phyloP scores from a whole-genome alignment of 30 jellyfish, hydroid and myxozoan genomes.

The Aurelia coerulea region DNA sequence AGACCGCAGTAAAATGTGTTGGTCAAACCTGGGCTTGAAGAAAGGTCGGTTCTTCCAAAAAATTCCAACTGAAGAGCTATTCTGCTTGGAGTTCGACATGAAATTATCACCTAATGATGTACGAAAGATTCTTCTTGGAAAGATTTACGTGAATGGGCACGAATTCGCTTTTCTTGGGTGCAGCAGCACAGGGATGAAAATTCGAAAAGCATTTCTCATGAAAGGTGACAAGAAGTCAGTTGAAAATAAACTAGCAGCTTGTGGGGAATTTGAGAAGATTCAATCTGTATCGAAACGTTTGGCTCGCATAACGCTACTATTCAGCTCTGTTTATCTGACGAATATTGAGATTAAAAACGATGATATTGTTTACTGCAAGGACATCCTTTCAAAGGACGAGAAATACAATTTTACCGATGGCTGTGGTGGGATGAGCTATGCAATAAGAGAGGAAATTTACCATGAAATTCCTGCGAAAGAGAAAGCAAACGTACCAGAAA shows the following conservation, averaged over 20 bases:
- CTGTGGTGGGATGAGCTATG: constrained; percentile 27
- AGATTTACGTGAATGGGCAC: constrained; percentile 15
- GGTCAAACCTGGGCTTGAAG: not conserved
- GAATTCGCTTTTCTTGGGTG: constrained; percentile 32
- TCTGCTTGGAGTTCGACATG: constrained; percentile 12
- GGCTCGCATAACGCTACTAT: constrained; percentile 41
- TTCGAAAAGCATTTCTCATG: constrained; percentile 21
- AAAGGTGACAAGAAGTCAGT: constrained; percentile 12
- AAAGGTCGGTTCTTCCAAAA: constrained; percentile 2
- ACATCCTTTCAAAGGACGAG: not conserved
- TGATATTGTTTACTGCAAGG: not conserved
- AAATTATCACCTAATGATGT: constrained; percentile 29
- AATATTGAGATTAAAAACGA: not conserved
- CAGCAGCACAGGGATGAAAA: constrained; percentile 21
- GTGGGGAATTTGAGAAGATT: constrained; percentile 32
- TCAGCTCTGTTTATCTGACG: constrained; percentile 34
- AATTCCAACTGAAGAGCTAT: not conserved
- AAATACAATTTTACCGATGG: constrained; percentile 39
- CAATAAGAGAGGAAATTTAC: not conserved
- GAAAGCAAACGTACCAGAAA: not conserved
- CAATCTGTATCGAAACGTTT: constrained; percentile 28
- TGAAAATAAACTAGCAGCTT: not conserved
- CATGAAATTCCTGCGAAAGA: constrained; percentile 17
- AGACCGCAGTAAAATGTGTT: not conserved
- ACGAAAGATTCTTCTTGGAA: constrained; percentile 23